Evolutionary conservation across 2,113 vertebrate species (phyloP).

Genomic region (Galemys pyrenaicus): DNA sequence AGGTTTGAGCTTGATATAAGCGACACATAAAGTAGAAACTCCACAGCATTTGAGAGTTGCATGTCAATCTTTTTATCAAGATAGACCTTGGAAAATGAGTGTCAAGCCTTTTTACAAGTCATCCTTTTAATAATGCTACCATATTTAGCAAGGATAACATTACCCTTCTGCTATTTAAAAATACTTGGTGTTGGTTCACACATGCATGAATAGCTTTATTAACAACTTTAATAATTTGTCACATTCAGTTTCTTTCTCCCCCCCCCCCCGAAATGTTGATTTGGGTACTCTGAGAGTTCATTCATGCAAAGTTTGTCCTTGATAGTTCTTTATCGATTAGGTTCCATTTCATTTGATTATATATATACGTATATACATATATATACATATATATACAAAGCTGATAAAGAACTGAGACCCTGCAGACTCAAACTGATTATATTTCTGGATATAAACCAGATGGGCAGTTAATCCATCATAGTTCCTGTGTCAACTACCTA

Average conservation of each 20-base stretch:
- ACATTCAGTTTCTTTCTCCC: background rate
- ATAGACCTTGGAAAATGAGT: background rate
- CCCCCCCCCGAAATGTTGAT: slow-evolving; percentile 32
- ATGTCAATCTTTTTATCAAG: background rate
- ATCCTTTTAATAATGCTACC: background rate
- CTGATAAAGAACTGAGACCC: slow-evolving; percentile 58
- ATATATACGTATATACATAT: no score
- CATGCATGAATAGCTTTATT: slow-evolving; percentile 7
- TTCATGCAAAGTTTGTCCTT: slow-evolving; percentile 60
- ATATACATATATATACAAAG: slow-evolving; percentile 18
- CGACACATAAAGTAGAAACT: background rate
- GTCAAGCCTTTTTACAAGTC: background rate
- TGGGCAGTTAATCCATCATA: slow-evolving; percentile 24
- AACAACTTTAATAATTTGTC: background rate
- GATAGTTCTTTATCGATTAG: slow-evolving; percentile 13
- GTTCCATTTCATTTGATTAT: slow-evolving; percentile 51
- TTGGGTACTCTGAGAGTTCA: slow-evolving; percentile 34
- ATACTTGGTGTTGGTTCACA: background rate
- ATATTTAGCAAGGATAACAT: background rate
- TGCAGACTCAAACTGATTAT: slow-evolving; percentile 9
- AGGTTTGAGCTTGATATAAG: background rate
- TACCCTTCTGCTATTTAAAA: slow-evolving; percentile 19
- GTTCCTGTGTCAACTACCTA: background rate
- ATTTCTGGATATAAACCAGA: slow-evolving; percentile 59
- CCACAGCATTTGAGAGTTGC: background rate